Percentiles rank a stretch among this genome's conserved stretches.
Conservation (phyloP, 2,113 vertebrate species). For the Donacobius atricapilla region DNA sequence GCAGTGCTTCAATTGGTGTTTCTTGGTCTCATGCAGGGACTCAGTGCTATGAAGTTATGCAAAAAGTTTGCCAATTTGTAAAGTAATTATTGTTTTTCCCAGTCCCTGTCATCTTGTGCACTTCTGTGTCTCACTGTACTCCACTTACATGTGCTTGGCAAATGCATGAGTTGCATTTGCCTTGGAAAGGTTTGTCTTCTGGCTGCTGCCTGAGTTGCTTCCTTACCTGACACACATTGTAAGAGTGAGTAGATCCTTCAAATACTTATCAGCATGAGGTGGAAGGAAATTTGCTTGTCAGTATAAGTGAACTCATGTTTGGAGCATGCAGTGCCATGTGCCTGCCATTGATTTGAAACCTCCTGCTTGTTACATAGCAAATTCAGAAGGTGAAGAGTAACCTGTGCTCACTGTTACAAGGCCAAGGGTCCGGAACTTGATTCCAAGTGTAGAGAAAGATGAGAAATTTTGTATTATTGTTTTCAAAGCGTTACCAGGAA, state of each 20-base stretch:
- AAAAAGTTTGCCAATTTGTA: not conserved
- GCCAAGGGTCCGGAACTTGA: not conserved
- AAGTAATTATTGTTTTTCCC: not conserved
- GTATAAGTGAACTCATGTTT: not conserved
- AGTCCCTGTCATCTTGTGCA: accelerated
- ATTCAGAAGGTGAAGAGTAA: not conserved
- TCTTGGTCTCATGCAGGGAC: not conserved
- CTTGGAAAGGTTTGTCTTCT: not conserved
- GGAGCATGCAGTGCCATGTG: not conserved
- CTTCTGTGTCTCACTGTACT: not conserved
- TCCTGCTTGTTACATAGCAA: not conserved
- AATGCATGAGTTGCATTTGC: not conserved
- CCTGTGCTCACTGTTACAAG: not conserved
- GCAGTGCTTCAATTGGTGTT: not conserved
- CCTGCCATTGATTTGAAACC: not conserved
- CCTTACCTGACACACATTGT: accelerated
- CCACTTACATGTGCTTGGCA: not conserved
- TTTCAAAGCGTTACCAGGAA: not conserved
- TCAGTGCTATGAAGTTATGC: not conserved
- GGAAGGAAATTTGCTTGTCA: not conserved
- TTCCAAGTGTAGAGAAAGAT: not conserved
- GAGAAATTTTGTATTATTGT: not conserved
- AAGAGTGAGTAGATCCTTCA: not conserved
- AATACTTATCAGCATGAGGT: not conserved
- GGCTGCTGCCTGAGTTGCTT: not conserved